Evolutionary conservation across 1,140 invertebrate genomes (phyloP), one percentile per base, ranked within the genome.

Genomic region (Diploscapter pachys): DNA sequence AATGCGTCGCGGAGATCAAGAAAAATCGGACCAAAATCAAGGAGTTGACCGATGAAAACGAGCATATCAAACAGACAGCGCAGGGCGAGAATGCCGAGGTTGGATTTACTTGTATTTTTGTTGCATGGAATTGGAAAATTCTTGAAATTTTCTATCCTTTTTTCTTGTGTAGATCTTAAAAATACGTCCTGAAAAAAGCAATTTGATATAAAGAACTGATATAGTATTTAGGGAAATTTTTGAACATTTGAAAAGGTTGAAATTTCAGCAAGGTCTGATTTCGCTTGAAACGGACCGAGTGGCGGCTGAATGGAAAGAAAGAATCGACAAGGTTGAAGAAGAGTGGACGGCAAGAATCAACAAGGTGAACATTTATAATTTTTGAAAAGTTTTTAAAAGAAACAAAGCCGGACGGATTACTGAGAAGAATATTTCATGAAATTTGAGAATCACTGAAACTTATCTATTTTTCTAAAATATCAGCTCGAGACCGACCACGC

Each of bases 251-350:
- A 71, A 73, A 72, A 13, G n/a, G 13, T 3, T 3, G 11, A 11
- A 73, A n/a, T 72, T 72, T 50, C 54, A 71, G 67, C 9, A 57
- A 78, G n/a, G 56, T 31, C 56, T 49, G 69, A 71, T 8, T 71
- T 71, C n/a, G 68, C 78, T 48, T 57, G 31, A 31, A 31, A 31
- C 65, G 5, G 72, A 80, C 55, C 54, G 72, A 50, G 62, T 81
- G 11, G 80, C 65, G 55, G 81, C 80, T 11, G 80, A 81, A 71
- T 81, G 80, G 80, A 81, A 81, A 55, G 81, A 82, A n/a, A 59
- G 78, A 51, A 63, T 83, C n/a, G 80, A 81, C 48, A 72, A 73
- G 54, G 67, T 66, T 59, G 71, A 72, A 56, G 71, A 56, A 9
- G 8, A 72, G 52, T 72, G 71, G 71, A 72, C 71, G 13, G 71